phyloP scores from a whole-genome alignment of 2,113 vertebrate species.

The Cheilinus undulatus region DNA sequence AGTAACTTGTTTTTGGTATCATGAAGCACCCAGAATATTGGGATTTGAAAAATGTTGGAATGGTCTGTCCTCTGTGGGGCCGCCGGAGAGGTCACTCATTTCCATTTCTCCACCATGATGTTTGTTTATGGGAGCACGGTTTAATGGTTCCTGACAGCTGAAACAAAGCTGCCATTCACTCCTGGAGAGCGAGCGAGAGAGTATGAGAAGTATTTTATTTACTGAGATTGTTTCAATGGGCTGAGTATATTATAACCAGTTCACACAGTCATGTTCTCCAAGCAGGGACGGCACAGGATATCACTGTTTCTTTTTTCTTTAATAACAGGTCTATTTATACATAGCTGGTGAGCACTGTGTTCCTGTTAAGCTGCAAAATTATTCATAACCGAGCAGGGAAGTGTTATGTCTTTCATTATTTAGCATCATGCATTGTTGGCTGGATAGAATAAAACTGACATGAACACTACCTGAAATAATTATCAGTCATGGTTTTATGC shows the following conservation, averaged over 20 bases:
- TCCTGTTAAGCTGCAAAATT: constrained; percentile 41
- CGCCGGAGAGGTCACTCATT: constrained; percentile 53
- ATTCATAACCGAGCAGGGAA: constrained; percentile 29
- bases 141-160: constrained; percentile 68
- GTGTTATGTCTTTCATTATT: constrained; percentile 31
- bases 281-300: constrained; percentile 31
- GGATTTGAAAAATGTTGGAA: constrained; percentile 62
- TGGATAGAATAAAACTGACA: constrained; percentile 19
- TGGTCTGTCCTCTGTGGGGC: constrained; percentile 54
- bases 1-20: constrained; percentile 63
- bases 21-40: constrained; percentile 11
- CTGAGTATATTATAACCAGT: constrained; percentile 32
- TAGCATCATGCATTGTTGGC: constrained; percentile 5
- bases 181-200: constrained; percentile 34
- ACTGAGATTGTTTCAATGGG: constrained; percentile 62
- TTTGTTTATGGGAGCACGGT: constrained; percentile 69
- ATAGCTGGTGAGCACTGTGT: constrained; percentile 21
- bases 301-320: constrained; percentile 13
- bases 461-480: constrained; percentile 20
- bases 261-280: constrained; percentile 50
- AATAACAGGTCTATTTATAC: constrained; percentile 50
- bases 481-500: constrained; percentile 5
- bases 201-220: constrained; percentile 63
- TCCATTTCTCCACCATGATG: constrained; percentile 57
- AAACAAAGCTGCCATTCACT: constrained; percentile 75